phyloP scores from a whole-genome alignment of 2,797 vertebrate genomes.

The Pogoniulus pusillus region DNA sequence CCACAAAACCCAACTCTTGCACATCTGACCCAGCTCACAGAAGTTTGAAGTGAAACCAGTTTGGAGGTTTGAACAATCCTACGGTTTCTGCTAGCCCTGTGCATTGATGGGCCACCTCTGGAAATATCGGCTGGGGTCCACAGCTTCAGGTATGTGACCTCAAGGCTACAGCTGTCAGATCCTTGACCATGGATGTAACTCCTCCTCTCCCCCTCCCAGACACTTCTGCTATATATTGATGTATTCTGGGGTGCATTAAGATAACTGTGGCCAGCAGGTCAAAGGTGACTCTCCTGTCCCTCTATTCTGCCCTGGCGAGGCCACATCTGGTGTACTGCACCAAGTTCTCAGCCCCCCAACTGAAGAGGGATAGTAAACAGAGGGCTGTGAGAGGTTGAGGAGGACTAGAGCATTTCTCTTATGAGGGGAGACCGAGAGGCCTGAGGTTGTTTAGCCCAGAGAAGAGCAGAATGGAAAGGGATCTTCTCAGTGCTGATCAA shows the following conservation, averaged over 20 bases:
- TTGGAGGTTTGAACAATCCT: background rate
- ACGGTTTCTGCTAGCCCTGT: background rate
- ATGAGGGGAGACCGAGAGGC: too few species aligned
- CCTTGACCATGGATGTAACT: slow-evolving; percentile 12
- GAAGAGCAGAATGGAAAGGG: too few species aligned
- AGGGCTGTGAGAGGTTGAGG: too few species aligned
- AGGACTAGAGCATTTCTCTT: too few species aligned
- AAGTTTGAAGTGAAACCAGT: slow-evolving; percentile 1
- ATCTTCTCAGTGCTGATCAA: too few species aligned
- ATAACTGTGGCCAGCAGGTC: too few species aligned
- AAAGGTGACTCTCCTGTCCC: too few species aligned
- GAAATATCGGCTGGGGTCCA: slow-evolving; percentile 29
- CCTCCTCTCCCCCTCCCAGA: background rate
- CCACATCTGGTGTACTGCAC: too few species aligned
- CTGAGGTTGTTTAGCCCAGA: too few species aligned
- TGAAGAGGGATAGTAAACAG: too few species aligned
- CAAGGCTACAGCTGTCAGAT: background rate
- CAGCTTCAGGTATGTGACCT: background rate
- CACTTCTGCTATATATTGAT: background rate
- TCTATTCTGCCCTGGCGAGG: too few species aligned
- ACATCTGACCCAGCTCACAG: background rate
- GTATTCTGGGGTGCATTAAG: background rate
- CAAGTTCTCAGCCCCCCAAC: too few species aligned
- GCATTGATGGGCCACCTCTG: background rate
- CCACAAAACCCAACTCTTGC: slow-evolving; percentile 42